Base-by-base conservation (phyloP, 2,113 vertebrate genomes). In the Apaloderma vittatum region DNA sequence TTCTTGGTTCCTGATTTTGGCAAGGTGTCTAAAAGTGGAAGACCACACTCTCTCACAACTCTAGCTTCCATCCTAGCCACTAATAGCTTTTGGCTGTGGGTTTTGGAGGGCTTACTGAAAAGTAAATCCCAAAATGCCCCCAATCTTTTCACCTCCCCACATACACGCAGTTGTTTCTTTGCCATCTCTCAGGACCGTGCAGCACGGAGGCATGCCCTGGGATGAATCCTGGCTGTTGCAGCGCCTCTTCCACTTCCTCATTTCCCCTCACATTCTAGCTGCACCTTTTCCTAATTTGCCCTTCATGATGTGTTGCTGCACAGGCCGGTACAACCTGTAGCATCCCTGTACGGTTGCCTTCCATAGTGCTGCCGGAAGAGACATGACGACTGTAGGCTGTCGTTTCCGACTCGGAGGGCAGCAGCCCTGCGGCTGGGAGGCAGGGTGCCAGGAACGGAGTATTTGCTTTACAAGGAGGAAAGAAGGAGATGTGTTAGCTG, bases 321-420 rank as follows among this genome's bases (percentile, higher is more conserved):
- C 32, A 49, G n/a, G 30, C 30, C 34, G 34, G 55, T 20, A 8
- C n/a, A 55, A 76, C 43, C 48, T 43, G 57, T 19, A 65, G 37
- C 62, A 74, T 51, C 79, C 51, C 67, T 14, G 37, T 27, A 71
- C 58, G 37, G 12, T 40, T 2, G 1, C 43, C 67, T 66, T 65
- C 43, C 43, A 3, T 5, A 11, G 58, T 9, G 13, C 43, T 62
- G 36, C 8, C 61, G 34, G 58, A 68, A 76, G 43, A 52, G 18
- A 10, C 0, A 0, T 46, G 66, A 3, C 59, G 36, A 19, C 54
- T 16, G 26, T 8, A 23, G 63, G 45, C 21, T n/a, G n/a, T 26
- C 3, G 2, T 65, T 67, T 45, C 23, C 77, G 66, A 29, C 51
- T 80, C 0, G 2, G 57, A 62, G 59, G 34, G 48, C 75, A 80